phyloP scores from a whole-genome alignment of 2,888 invertebrate genomes.

The Salpingus planirostris region DNA sequence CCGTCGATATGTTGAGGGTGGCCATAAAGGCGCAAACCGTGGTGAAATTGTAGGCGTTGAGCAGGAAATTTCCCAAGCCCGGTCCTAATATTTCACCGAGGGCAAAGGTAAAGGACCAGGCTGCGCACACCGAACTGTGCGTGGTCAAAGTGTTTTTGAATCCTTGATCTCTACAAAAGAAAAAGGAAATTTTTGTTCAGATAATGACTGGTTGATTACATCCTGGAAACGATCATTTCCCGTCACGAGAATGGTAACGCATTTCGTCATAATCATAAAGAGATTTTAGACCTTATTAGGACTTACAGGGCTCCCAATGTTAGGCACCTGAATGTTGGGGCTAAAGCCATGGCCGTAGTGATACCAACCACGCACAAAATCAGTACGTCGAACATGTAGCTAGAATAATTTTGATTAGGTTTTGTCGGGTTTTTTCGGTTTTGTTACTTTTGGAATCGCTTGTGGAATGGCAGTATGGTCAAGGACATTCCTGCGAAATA shows the following conservation, averaged over 20 bases:
- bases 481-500: slow-evolving; percentile 4
- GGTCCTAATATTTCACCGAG: slow-evolving; percentile 7
- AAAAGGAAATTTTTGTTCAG: too few relatives aligned
- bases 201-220: too few relatives aligned
- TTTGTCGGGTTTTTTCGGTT: too few relatives aligned
- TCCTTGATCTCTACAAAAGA: slow-evolving; percentile 7
- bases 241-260: too few relatives aligned
- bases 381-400: slow-evolving; percentile 2
- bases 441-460: not conserved
- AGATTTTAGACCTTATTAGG: not conserved
- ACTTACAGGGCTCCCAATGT: slow-evolving; percentile 9
- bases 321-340: slow-evolving; percentile 7
- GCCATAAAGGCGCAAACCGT: slow-evolving; percentile 1
- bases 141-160: slow-evolving; percentile 7
- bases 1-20: slow-evolving; percentile 5
- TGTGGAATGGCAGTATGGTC: slow-evolving; percentile 4
- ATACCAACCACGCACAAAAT: slow-evolving; percentile 5
- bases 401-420: too few relatives aligned
- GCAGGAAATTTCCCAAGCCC: slow-evolving; percentile 1
- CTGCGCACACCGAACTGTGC: slow-evolving; percentile 7
- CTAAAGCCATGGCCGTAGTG: slow-evolving; percentile 7
- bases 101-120: slow-evolving; percentile 8
- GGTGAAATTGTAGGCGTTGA: slow-evolving; percentile 5
- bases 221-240: too few relatives aligned
- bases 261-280: too few relatives aligned